Conservation (phyloP, 1,140 invertebrate genomes). For the Philaenus spumarius region DNA sequence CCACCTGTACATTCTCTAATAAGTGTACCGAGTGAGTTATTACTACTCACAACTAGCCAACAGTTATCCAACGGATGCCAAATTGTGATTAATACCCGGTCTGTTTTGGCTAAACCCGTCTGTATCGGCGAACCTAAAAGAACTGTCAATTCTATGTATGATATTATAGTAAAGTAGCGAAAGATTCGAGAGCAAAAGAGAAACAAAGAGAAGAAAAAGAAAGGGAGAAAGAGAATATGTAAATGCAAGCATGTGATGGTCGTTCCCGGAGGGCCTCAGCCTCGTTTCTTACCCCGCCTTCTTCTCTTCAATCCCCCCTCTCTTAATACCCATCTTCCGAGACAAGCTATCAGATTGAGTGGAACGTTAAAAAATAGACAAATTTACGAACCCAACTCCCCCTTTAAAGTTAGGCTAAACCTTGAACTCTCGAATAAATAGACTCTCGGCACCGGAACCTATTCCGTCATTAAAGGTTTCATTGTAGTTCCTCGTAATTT, state of each 20-base stretch:
- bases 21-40: too few relatives aligned
- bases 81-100: too few relatives aligned
- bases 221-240: constrained; percentile 1
- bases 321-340: constrained; percentile 6
- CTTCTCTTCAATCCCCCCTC: neutral
- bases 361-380: constrained; percentile 12
- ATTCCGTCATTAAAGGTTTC: too few relatives aligned
- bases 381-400: constrained; percentile 8
- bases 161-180: neutral
- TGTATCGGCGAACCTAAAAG: neutral
- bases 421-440: too few relatives aligned
- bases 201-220: neutral
- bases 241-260: neutral
- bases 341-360: constrained; percentile 13
- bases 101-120: neutral
- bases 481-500: too few relatives aligned
- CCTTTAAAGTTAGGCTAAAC: neutral
- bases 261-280: constrained; percentile 2
- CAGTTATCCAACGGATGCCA: too few relatives aligned
- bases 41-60: too few relatives aligned
- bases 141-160: too few relatives aligned
- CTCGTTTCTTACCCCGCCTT: neutral
- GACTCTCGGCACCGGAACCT: too few relatives aligned
- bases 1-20: too few relatives aligned
- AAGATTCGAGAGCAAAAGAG: neutral